Base-by-base conservation (phyloP, 2,797 vertebrate genomes). In the Leptatherina wallacei region DNA sequence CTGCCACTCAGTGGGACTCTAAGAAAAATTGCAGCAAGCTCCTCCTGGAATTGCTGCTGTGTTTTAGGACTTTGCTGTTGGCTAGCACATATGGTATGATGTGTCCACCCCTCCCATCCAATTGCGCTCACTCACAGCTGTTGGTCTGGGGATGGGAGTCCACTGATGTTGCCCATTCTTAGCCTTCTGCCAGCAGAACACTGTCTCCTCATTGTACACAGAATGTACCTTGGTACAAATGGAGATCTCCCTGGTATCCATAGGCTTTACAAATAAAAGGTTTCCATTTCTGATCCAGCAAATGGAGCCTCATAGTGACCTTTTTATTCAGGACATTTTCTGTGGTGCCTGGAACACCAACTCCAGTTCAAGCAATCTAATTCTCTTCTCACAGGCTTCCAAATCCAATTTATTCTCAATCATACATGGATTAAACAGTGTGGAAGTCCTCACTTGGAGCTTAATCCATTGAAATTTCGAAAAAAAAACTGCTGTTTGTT, bases 91-190 rank as follows among this genome's bases (percentile, higher is more conserved):
- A 60, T 80, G 69, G 11, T 65, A 56, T 0, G 68, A 71, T 1
- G 55, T 59, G 47, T 64, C 44, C 52, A 42, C 36, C 2, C 52
- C 51, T 56, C 35, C 65, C 65, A 67, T 57, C 16, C 30, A 22
- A 4, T 57, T 67, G 12, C 42, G 44, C 10, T 57, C 27, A 1
- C 2, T 12, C 16, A 66, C 36, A 1, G 18, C 24, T 1, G 63
- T 71, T 8, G 65, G 35, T 20, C 62, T 56, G 36, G 11, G 36
- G 4, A 38, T 12, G 36, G 9, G 36, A 11, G 12, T 11, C 36
- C 12, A 11, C 36, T 52, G 20, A 1, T 6, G 8, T 36, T 14
- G 8, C 11, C 57, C 35, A n/a, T 24, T 57, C 12, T 55, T 27
- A 16, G 27, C 52, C 52, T 54, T 32, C 30, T 32, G 30, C 30